Percentiles rank a stretch among this genome's conserved stretches.
These are phyloP conservation scores for Chalcosyrphus nemorum DNA, from an alignment of 2,888 invertebrate genomes.

Conservation along the genomic window DNA sequence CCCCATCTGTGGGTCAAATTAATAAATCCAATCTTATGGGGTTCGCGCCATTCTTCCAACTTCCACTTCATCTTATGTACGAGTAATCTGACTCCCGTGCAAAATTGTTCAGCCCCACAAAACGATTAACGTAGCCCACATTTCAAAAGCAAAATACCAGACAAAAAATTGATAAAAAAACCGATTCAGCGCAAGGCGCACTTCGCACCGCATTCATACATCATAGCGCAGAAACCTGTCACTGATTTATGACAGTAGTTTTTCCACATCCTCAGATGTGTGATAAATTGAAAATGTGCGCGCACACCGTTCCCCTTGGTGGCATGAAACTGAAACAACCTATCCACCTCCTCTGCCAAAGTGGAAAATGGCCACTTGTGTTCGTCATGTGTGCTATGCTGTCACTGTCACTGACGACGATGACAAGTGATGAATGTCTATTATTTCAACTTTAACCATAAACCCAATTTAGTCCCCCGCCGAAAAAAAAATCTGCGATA, in stretches of 20 bases:
- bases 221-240: conserved; percentile 65
- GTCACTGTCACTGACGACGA: conserved; percentile 42
- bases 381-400: background rate
- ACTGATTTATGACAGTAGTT: conserved; percentile 71
- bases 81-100: conserved; percentile 64
- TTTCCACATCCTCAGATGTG: conserved; percentile 59
- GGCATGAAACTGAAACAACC: conserved; percentile 1
- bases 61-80: conserved; percentile 51
- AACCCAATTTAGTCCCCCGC: conserved; percentile 24
- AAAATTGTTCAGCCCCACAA: conserved; percentile 51
- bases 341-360: conserved; percentile 12
- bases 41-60: conserved; percentile 33
- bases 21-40: conserved; percentile 54
- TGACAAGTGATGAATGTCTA: conserved; percentile 67
- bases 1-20: conserved; percentile 56
- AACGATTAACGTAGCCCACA: conserved; percentile 59
- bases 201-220: conserved; percentile 66
- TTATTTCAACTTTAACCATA: conserved; percentile 29
- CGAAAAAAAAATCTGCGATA: background rate
- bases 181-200: conserved; percentile 35
- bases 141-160: conserved; percentile 22
- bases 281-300: conserved; percentile 58
- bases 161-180: conserved; percentile 27
- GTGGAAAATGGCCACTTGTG: conserved; percentile 16
- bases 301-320: conserved; percentile 7